Base-by-base conservation (phyloP, 2,797 vertebrate species). In the Crenichthys baileyi region DNA sequence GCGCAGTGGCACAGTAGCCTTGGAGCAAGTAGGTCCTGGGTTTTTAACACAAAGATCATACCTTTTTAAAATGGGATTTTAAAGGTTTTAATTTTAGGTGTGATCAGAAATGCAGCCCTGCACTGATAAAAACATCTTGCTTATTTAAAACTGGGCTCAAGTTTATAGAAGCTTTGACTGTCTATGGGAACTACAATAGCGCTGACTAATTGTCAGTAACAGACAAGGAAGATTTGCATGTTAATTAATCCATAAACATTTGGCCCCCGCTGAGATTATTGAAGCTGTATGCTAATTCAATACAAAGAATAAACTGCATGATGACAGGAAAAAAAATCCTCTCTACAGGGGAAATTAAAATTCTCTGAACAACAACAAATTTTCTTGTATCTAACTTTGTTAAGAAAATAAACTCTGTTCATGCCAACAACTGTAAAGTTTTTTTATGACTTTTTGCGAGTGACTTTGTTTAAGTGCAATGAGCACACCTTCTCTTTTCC, bases 391-490 rank as follows among this genome's bases (percentile, higher is more conserved):
- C 55, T 51, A 78, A 70, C 67, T 65, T 78, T 24, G 67, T 76
- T 75, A 36, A 11, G 50, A 46, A 77, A 39, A 61, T 15, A 79
- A 55, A 82, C 83, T 29, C 48, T 72, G 60, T 81, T 84, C 70
- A 20, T 74, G 72, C 78, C 48, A 85, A 75, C 80, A 83, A 81
- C 53, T 88, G 71, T 84, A 74, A 67, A 44, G 65, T 79, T 77
- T 24, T 85, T 85, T 81, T 81, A 44, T 86, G 78, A 79, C 78
- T 74, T 79, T 79, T 72, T 46, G 39, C 61, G 55, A 73, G 77
- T 89, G 87, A 89, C 87, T 92, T 91, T 92, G 81, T 88, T 84
- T 76, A 72, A 81, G 70, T 79, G 36, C 90, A 87, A 87, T 79
- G 80, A 90, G 86, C 76, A 79, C 68, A 74, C 36, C 3, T 16